phyloP scores from a whole-genome alignment of 2,113 vertebrate genomes.

The Manacus vitellinus region DNA sequence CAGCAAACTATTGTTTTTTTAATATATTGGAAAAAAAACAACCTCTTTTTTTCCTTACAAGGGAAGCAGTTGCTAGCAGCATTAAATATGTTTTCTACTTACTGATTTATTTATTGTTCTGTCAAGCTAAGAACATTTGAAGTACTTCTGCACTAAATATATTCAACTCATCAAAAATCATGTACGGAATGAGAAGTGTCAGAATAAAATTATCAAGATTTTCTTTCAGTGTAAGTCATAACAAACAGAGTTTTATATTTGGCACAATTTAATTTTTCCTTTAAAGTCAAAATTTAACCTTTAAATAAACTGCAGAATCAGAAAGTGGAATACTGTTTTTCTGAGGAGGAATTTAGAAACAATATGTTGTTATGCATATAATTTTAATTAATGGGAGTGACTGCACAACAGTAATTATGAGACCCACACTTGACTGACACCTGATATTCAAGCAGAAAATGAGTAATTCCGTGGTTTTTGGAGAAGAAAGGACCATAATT shows the following conservation, averaged over 20 bases:
- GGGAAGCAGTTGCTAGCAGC: neutral
- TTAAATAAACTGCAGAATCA: neutral
- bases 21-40: neutral
- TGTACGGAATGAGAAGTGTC: constrained; percentile 4
- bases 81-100: constrained; percentile 12
- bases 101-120: constrained; percentile 43
- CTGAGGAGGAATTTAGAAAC: neutral
- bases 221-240: constrained; percentile 7
- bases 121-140: constrained; percentile 36
- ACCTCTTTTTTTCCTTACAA: neutral
- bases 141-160: constrained; percentile 9
- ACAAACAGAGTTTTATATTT: constrained; percentile 31
- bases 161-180: constrained; percentile 22
- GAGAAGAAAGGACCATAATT: neutral
- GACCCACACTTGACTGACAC: constrained; percentile 14
- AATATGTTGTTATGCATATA: neutral
- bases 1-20: neutral
- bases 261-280: neutral
- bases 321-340: neutral
- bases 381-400: constrained; percentile 23
- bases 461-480: neutral
- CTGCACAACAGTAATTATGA: neutral
- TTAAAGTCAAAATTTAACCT: neutral
- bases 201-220: constrained; percentile 42
- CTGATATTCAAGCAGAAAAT: constrained; percentile 37